These are phyloP conservation scores for Procapra przewalskii DNA, from an alignment of 2,113 vertebrate genomes.

Conservation along the genomic window DNA sequence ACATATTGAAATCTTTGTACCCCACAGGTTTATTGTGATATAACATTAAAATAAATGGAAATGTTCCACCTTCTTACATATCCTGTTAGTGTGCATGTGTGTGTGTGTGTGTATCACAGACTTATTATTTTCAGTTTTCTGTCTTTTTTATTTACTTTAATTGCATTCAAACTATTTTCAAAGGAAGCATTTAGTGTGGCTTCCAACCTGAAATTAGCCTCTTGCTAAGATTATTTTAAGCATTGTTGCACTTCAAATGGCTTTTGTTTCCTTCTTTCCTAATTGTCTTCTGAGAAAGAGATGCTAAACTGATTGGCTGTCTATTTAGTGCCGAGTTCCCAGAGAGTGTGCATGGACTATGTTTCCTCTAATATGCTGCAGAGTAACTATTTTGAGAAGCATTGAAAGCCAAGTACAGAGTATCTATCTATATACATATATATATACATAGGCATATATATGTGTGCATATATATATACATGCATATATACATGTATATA, in stretches of 20 bases:
- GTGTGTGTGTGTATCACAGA: accelerated
- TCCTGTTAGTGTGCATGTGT: accelerated
- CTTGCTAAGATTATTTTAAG: conserved; percentile 59
- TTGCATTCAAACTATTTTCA: conserved; percentile 40
- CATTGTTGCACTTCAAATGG: conserved; percentile 45
- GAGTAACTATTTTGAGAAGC: conserved; percentile 51
- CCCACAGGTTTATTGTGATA: not conserved
- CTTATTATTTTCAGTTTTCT: not conserved
- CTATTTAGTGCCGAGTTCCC: conserved; percentile 49
- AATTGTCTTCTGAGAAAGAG: conserved; percentile 64
- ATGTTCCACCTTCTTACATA: not conserved
- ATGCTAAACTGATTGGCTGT: conserved; percentile 48
- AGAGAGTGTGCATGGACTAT: conserved; percentile 24
- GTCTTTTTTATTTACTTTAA: conserved; percentile 46
- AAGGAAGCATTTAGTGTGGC: conserved; percentile 33
- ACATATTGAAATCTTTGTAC: not conserved
- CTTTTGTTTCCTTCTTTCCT: conserved; percentile 61
- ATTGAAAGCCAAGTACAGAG: conserved; percentile 27
- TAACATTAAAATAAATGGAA: not conserved
- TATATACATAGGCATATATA: not conserved
- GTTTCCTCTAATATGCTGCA: conserved; percentile 63
- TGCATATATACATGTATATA: not conserved
- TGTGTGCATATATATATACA: not conserved
- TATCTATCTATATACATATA: not conserved
- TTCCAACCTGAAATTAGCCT: conserved; percentile 55